Evolutionary conservation across 2,888 invertebrate genomes (phyloP), one percentile per base, ranked within the genome.

Genomic region (Augiades crinisus): DNA sequence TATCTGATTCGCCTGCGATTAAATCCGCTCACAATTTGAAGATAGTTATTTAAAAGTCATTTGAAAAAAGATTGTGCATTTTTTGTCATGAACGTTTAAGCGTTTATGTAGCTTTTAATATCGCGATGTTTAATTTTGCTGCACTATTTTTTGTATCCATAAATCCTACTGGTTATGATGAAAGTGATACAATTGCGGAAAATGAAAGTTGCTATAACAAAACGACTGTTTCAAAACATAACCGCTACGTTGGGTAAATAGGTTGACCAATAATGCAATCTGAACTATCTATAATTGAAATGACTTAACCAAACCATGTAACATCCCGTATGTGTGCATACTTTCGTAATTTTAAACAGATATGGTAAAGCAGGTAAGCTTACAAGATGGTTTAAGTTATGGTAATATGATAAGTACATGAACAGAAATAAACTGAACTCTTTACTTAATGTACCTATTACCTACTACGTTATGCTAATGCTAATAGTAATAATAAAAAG

Each of bases 251-350:
- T 47, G 43, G 45, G 49, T 62, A 71, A 72, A 65, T 72, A 60
- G 74, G 69, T 64, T 70, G 68, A 65, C 63, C 61, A 67, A 70
- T 64, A 68, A 69, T 68, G 65, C 67, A 31, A 44, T 31, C 16
- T 12, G 30, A 30, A 12, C 12, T 1, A 27, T 10, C 30, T 24
- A 14, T 27, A 27, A 38, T 41, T 6, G 5, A 30, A 43, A 30
- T 27, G 19, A 17, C 3, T n/a, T 17, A 30, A 30, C 30, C 7
- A 12, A 13, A 10, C 16, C n/a, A 14, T 14, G 36, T 36, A 36
- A 36, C 36, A 27, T 46, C 12, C 36, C 36, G 17, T 12, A 47
- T 12, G 7, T 44, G n/a, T 17, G 21, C 12, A 37, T 38, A 21
- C 7, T 21, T 6, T 37, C 27, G 10, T n/a, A n/a, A n/a, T n/a